A percentile compares a stretch with the other conserved stretches of the same genome.
These are phyloP conservation scores for Carpatolechia fugitivella DNA, from an alignment of 2,888 invertebrate genomes.

Conservation along the genomic window DNA sequence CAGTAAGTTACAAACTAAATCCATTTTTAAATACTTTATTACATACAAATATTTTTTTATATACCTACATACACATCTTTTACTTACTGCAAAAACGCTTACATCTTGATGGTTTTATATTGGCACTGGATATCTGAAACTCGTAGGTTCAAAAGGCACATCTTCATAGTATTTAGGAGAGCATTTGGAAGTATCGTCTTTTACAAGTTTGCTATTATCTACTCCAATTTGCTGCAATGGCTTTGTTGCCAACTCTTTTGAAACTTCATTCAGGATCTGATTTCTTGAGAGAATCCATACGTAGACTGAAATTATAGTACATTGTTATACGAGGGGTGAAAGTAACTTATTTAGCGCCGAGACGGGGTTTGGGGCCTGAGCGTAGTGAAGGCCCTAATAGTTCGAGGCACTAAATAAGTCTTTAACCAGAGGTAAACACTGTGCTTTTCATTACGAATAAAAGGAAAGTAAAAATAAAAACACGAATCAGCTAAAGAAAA, in stretches of 20 bases:
- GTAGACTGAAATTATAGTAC: conserved; percentile 50
- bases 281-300: conserved; percentile 63
- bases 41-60: not conserved
- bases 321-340: too few species aligned
- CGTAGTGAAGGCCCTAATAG: too few species aligned
- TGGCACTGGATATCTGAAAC: conserved; percentile 56
- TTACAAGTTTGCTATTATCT: conserved; percentile 35
- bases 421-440: too few species aligned
- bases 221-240: conserved; percentile 46
- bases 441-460: too few species aligned
- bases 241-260: conserved; percentile 50
- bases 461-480: too few species aligned
- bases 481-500: too few species aligned
- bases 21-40: too few species aligned
- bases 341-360: too few species aligned
- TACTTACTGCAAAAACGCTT: not conserved
- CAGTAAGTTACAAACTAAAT: too few species aligned
- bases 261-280: conserved; percentile 52
- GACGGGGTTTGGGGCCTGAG: too few species aligned
- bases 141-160: conserved; percentile 43
- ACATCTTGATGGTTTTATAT: conserved; percentile 28
- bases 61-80: conserved; percentile 10
- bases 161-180: conserved; percentile 58
- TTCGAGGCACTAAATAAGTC: too few species aligned
- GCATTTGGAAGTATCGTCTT: conserved; percentile 49